A percentile compares a stretch with the other conserved stretches of the same genome.
Evolutionary conservation across 2,113 vertebrate species (phyloP).

Genomic region (Nycticorax nycticorax): DNA sequence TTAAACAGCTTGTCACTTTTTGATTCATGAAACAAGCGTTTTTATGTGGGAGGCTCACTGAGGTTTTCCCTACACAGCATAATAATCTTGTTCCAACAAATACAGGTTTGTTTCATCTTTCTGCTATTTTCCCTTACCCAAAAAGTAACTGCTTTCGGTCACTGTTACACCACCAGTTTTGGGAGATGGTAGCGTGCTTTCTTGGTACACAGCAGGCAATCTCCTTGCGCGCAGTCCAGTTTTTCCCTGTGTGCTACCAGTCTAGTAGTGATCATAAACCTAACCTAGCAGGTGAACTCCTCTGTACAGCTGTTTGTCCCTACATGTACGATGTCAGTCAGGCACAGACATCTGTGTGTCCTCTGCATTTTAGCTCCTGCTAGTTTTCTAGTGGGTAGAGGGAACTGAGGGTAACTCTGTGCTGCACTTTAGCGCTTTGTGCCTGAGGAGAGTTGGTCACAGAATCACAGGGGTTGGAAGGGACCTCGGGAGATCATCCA

Average conservation of each 20-base stretch:
- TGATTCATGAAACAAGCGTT: not conserved
- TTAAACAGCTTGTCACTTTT: not conserved
- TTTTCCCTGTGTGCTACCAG: not conserved
- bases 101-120: not conserved
- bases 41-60: not conserved
- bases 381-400: not conserved
- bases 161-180: not conserved
- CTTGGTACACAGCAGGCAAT: not conserved
- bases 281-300: not conserved
- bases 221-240: fast-evolving
- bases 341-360: not conserved
- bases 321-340: fast-evolving
- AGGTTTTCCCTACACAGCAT: not conserved
- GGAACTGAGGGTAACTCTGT: not conserved
- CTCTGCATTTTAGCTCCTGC: not conserved
- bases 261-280: not conserved
- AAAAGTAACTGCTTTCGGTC: not conserved
- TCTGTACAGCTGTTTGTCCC: not conserved
- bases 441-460: fast-evolving
- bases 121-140: not conserved
- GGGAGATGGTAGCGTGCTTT: not conserved
- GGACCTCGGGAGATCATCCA: too few relatives aligned
- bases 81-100: not conserved
- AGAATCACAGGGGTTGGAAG: too few relatives aligned
- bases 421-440: fast-evolving